Evolutionary conservation across 1,140 invertebrate genomes (phyloP).

Genomic region (Neodiprion pinetum): DNA sequence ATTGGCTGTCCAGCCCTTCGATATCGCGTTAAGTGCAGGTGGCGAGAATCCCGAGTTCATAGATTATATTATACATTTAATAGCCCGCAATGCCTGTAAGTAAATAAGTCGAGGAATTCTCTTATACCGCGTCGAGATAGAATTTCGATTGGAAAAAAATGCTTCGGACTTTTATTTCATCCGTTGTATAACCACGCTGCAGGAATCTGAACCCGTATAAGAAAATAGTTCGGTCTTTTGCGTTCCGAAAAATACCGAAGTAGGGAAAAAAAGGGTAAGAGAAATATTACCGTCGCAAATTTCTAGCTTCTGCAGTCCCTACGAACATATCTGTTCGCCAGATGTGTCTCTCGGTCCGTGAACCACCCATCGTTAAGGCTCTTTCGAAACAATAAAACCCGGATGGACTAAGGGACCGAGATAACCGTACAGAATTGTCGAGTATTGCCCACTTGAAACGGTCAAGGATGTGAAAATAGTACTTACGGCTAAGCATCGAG

Average conservation of each 20-base stretch:
- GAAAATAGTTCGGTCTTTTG: neutral
- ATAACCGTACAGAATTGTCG: neutral
- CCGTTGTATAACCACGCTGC: neutral
- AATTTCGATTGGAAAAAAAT: neutral
- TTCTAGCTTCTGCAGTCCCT: neutral
- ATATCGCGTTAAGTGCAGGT: neutral
- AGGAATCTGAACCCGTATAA: neutral
- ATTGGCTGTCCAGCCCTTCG: neutral
- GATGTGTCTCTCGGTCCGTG: neutral
- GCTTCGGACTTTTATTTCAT: neutral
- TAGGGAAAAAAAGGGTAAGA: no score
- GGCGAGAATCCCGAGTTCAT: neutral
- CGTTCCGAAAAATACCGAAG: no score
- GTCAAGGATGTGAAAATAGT: neutral
- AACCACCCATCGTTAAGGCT: neutral
- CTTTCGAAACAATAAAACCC: neutral
- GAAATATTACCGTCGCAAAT: neutral
- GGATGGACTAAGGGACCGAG: neutral
- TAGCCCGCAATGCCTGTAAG: neutral
- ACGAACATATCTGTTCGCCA: neutral
- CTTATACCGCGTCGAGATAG: neutral
- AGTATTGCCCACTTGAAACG: neutral
- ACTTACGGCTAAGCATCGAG: neutral
- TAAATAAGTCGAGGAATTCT: neutral
- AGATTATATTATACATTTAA: neutral